phyloP scores from a whole-genome alignment of 2,113 vertebrate species.

The Connochaetes taurinus region DNA sequence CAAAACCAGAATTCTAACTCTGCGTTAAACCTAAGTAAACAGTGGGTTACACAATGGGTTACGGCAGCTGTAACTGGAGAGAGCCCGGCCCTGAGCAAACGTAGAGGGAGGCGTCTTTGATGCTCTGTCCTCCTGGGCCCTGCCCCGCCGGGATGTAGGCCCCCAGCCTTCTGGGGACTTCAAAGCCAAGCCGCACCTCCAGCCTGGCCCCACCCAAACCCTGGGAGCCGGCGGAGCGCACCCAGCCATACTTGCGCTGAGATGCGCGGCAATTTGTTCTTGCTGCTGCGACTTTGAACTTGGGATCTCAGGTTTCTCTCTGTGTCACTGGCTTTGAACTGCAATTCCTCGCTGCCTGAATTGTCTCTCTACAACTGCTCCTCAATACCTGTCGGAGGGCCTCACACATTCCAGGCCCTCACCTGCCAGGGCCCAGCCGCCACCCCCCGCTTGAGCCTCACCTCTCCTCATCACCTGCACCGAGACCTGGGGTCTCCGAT shows the following conservation, averaged over 20 bases:
- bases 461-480: accelerated
- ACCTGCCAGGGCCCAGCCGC: not conserved
- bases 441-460: not conserved
- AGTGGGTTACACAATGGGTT: not conserved
- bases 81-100: constrained; percentile 15
- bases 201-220: not conserved
- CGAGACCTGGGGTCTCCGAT: accelerated
- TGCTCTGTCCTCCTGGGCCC: not conserved
- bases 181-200: constrained; percentile 11
- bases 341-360: not conserved
- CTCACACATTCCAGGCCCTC: too few species aligned
- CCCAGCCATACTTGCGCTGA: not conserved
- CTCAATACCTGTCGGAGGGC: not conserved
- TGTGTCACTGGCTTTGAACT: constrained; percentile 26
- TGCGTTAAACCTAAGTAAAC: constrained; percentile 23
- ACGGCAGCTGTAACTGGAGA: constrained; percentile 1
- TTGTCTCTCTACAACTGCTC: not conserved
- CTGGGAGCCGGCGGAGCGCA: not conserved
- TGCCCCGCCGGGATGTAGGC: not conserved
- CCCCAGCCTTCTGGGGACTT: not conserved
- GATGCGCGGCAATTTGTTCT: not conserved
- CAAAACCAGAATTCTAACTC: constrained; percentile 39
- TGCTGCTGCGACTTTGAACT: constrained; percentile 42
- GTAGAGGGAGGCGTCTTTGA: not conserved
- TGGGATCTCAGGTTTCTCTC: constrained; percentile 6